Base-by-base conservation (phyloP, 2,888 invertebrate genomes). In the Chrysolina oricalcia region DNA sequence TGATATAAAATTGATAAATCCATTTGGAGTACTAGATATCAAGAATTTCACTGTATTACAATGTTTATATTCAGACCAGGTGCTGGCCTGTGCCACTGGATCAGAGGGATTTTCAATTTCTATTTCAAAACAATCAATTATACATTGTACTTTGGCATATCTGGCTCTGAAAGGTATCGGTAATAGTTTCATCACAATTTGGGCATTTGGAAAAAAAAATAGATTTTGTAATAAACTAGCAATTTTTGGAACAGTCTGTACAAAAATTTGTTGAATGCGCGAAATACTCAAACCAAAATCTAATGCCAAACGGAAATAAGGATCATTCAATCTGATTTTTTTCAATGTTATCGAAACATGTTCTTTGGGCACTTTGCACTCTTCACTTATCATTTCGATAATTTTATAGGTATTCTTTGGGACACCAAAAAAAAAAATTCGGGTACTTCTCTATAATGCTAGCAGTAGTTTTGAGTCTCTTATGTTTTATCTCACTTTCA, bases 31-130 rank as follows among this genome's bases (percentile, higher is more conserved):
- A 43, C 72, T 80, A n/a, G 83, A 81, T 50, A 85, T 80, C 48
- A 84, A 80, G 81, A 83, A 86, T 73, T 86, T 85, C 23, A 83
- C 23, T 2, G 84, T 83, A 76, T 85, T 84, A 40, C 77, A 72
- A 53, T 83, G 80, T 78, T 84, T 84, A 71, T 84, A 85, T 10
- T 84, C 81, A 5, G 84, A 85, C 83, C 83, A 85, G 11, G 84
- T 83, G 11, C 83, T 70, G 19, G 83, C 67, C 68, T 86, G 84
- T 56, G 80, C 19, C 13, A 81, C 46, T 21, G 83, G 66, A 81
- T 84, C 73, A n/a, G 72, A 72, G 63, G 83, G 83, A 73, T 84
- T 82, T 63, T n/a, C n/a, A n/a, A n/a, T n/a, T n/a, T 17, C 13
- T 23, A 63, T 81, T 77, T 85, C 83, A 41, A 85, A 81, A 59